Conservation (phyloP, 2,797 vertebrate genomes). For the Helostoma temminkii region DNA sequence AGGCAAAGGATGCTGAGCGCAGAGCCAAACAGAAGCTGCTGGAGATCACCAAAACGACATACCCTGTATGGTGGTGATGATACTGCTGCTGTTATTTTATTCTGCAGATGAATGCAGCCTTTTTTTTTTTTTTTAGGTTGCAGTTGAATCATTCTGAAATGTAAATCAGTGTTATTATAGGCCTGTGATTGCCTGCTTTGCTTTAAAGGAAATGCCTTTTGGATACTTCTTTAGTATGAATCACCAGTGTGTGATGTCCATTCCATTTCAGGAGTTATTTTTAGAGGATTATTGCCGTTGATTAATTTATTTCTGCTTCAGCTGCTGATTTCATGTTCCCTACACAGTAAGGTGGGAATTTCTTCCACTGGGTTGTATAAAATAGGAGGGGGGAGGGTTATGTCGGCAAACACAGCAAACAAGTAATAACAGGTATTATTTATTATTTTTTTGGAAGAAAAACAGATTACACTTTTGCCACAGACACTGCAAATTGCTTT, state of each 20-base stretch:
- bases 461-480: too few species aligned
- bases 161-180: not conserved
- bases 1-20: conserved; percentile 91
- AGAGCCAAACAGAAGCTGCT: conserved; percentile 91
- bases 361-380: too few species aligned
- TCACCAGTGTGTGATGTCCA: not conserved
- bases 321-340: not conserved
- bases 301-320: not conserved
- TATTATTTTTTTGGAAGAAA: too few species aligned
- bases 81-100: not conserved
- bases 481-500: too few species aligned
- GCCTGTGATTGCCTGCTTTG: conserved; percentile 8
- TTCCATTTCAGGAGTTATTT: not conserved
- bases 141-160: conserved; percentile 11
- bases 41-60: conserved; percentile 88
- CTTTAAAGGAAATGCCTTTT: conserved; percentile 24
- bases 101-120: not conserved
- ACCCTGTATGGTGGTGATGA: conserved; percentile 76
- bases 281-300: not conserved
- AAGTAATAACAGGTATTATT: too few species aligned
- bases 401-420: too few species aligned
- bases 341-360: not conserved
- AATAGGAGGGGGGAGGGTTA: too few species aligned
- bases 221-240: not conserved
- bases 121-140: not conserved